Evolutionary conservation across 2,113 vertebrate genomes (phyloP).

Genomic region (Vicugna pacos): DNA sequence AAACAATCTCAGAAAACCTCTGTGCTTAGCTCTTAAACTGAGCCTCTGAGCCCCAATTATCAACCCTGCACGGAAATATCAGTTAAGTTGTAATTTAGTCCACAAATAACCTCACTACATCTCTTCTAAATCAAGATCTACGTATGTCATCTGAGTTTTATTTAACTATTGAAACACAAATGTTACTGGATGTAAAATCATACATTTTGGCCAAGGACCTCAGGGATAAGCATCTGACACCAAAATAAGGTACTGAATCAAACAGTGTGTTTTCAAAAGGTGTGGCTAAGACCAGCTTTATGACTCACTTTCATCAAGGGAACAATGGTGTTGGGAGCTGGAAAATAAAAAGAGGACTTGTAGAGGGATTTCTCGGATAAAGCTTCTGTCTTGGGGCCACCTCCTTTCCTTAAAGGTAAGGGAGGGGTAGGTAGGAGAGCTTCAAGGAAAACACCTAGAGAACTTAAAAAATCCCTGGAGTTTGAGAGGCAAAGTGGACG

Average conservation of each 20-base stretch:
- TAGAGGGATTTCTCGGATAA: neutral
- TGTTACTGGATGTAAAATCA: neutral
- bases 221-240: neutral
- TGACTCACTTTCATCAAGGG: neutral
- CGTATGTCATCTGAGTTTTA: neutral
- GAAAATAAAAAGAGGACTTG: neutral
- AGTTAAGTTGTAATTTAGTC: neutral
- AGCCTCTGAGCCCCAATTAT: neutral
- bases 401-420: neutral
- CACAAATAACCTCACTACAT: neutral
- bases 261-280: constrained; percentile 29
- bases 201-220: neutral
- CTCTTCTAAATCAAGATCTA: neutral
- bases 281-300: neutral
- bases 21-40: neutral
- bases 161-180: constrained; percentile 30
- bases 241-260: neutral
- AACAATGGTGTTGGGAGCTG: neutral
- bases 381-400: neutral
- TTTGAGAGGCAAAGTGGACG: neutral
- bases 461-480: neutral
- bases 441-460: neutral
- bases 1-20: neutral
- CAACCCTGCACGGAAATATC: neutral
- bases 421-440: neutral